Percentiles rank a stretch among this genome's conserved stretches.
Conservation (phyloP, 2,797 vertebrate species). For the Fistularia commersonii region DNA sequence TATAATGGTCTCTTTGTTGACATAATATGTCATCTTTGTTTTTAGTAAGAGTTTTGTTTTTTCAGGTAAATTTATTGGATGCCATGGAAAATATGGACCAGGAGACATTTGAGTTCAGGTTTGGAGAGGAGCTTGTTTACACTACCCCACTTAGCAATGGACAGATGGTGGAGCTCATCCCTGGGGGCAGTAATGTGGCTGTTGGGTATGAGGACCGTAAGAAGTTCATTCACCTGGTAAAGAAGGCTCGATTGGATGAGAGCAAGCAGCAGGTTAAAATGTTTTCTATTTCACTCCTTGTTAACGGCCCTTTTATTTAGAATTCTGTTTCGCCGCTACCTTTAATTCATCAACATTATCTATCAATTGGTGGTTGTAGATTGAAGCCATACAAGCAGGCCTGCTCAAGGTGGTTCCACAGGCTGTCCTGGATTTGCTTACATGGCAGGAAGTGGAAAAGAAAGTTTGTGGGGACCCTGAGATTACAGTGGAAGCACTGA, state of each 20-base stretch:
- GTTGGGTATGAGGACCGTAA: slow-evolving; percentile 88
- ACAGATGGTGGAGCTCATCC: slow-evolving; percentile 85
- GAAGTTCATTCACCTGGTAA: slow-evolving; percentile 87
- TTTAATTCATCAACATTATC: not conserved
- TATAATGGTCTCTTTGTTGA: too few species aligned
- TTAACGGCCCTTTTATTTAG: too few species aligned
- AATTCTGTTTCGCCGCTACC: not conserved
- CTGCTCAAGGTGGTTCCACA: slow-evolving; percentile 97
- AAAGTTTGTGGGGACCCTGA: slow-evolving; percentile 97
- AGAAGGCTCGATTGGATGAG: slow-evolving; percentile 89
- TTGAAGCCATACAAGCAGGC: slow-evolving; percentile 89
- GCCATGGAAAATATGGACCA: slow-evolving; percentile 96
- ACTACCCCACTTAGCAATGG: slow-evolving; percentile 90
- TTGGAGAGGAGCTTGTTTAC: slow-evolving; percentile 93
- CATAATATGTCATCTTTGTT: too few species aligned
- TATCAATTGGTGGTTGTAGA: slow-evolving; percentile 55
- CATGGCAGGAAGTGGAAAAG: slow-evolving; percentile 97
- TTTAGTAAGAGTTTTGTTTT: not conserved
- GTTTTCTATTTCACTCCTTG: not conserved
- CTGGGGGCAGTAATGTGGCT: slow-evolving; percentile 79
- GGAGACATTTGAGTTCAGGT: slow-evolving; percentile 93
- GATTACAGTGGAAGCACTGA: slow-evolving; percentile 93
- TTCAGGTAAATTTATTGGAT: slow-evolving; percentile 92
- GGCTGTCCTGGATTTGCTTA: slow-evolving; percentile 93
- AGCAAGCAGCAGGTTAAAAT: slow-evolving; percentile 88